Conservation (phyloP, 2,888 invertebrate species). For the Zootermopsis nevadensis region DNA sequence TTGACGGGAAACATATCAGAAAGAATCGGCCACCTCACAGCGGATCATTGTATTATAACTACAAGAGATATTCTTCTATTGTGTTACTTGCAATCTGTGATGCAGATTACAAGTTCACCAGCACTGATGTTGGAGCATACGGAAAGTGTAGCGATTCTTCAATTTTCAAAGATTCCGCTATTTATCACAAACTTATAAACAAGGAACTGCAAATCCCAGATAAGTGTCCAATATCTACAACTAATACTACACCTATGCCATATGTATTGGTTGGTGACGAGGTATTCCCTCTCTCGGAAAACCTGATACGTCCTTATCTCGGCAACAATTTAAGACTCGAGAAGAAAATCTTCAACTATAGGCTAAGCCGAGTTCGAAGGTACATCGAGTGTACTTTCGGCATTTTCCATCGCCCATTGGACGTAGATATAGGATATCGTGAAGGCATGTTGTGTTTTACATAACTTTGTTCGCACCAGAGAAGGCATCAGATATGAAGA, state of each 20-base stretch:
- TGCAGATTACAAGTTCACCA: slow-evolving; percentile 37
- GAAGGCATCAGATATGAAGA: not conserved
- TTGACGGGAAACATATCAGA: slow-evolving; percentile 59
- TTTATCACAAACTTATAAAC: not conserved
- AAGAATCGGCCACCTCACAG: slow-evolving; percentile 57
- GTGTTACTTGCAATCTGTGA: slow-evolving; percentile 48
- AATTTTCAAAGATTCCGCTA: slow-evolving; percentile 9
- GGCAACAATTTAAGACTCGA: not conserved
- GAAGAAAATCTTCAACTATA: not conserved
- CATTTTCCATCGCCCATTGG: not conserved
- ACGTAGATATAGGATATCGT: not conserved
- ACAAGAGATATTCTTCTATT: slow-evolving; percentile 59
- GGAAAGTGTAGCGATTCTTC: not conserved
- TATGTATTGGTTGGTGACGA: slow-evolving; percentile 27
- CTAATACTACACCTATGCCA: not conserved
- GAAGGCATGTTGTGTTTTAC: not conserved
- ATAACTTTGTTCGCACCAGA: not conserved
- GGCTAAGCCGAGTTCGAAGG: not conserved
- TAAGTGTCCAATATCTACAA: not conserved
- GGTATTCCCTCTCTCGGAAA: not conserved
- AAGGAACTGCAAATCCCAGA: not conserved
- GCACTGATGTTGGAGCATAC: slow-evolving; percentile 42
- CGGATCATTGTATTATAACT: slow-evolving; percentile 58
- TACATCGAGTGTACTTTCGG: not conserved
- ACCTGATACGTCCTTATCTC: slow-evolving; percentile 3